Base-by-base conservation (phyloP, 2,797 vertebrate species). In the Notolepis coatsorum region DNA sequence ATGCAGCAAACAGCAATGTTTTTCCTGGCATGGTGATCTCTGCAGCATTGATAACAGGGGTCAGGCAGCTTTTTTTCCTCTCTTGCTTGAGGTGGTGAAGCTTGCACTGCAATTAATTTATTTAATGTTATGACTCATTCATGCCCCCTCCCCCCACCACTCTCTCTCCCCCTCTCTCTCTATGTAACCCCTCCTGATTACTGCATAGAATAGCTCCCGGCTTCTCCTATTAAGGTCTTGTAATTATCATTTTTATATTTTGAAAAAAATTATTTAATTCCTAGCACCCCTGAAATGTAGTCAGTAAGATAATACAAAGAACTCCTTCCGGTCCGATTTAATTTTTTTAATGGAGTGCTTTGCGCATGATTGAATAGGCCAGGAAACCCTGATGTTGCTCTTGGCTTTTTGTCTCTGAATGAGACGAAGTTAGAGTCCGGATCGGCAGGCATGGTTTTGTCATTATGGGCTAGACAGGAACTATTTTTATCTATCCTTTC, bases 371-470 rank as follows among this genome's bases (percentile, higher is more conserved):
- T 73, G 61, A 74, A 58, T 35, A 42, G 43, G 31, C 27, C 17
- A 33, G 46, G 33, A 70, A 57, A 49, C 69, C 41, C 47, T 71
- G 21, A 74, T 65, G 63, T 62, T 74, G 65, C 39, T 75, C 35
- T 61, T 65, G 68, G 71, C 46, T 73, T 65, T 77, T 65, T 43
- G 48, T 64, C 78, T 71, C 77, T 28, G 67, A 70, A 79, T 35
- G 38, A 66, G 61, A 78, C 37, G 37, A 51, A 62, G 62, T 69
- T 61, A 42, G 56, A 61, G 69, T 78, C 63, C 49, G 46, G 73
- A 84, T 75, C 48, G 88, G 62, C 71, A 76, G 51, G 69, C 82
- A 84, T 81, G 84, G 59, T 82, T 89, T 86, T 80, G 73, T 85
- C 82, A 76, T 84, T 77, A 82, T 71, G 76, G 70, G 66, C 69